These are phyloP conservation scores for Furcifer pardalis DNA, from an alignment of 2,797 vertebrate genomes.

Conservation along the genomic window DNA sequence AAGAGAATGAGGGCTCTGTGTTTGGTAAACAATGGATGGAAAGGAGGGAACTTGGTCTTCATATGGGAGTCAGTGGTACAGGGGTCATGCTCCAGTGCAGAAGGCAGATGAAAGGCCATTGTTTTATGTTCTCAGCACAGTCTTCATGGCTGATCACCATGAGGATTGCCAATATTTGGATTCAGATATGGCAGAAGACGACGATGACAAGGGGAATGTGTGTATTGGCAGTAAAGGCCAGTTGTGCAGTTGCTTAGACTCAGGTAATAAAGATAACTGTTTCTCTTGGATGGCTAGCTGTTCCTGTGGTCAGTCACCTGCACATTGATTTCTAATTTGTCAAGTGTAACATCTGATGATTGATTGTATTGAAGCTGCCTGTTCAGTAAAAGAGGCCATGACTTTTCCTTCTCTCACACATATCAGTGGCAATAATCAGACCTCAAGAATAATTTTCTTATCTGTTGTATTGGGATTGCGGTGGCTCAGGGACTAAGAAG, in stretches of 20 bases:
- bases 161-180: too few species aligned
- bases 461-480: not conserved
- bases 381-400: not conserved
- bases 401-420: not conserved
- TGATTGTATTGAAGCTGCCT: not conserved
- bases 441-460: not conserved
- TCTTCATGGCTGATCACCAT: too few species aligned
- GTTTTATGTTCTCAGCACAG: too few species aligned
- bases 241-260: not conserved
- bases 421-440: not conserved
- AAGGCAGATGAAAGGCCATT: too few species aligned
- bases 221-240: not conserved
- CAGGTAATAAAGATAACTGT: not conserved
- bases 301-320: not conserved
- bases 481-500: too few species aligned
- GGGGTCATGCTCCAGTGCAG: too few species aligned
- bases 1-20: not conserved
- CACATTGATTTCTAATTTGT: not conserved
- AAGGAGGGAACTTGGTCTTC: not conserved
- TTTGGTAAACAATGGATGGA: not conserved
- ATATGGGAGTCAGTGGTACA: too few species aligned
- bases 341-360: not conserved
- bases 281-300: not conserved
- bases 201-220: too few species aligned
- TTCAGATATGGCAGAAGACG: too few species aligned